Conservation (phyloP, 2,888 invertebrate species). For the Phrixothrix hirtus region DNA sequence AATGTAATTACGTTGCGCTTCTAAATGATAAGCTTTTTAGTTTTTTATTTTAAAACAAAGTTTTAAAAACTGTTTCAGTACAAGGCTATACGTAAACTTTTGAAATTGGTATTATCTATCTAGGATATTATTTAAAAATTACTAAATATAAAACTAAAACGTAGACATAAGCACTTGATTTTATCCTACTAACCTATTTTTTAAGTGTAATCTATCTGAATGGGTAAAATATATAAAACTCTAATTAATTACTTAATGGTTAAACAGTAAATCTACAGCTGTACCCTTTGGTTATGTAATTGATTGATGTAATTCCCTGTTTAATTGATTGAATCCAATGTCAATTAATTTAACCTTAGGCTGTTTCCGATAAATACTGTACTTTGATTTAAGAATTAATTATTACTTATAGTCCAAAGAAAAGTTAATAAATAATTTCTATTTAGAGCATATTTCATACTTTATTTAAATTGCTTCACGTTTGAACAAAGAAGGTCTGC, state of each 20-base stretch:
- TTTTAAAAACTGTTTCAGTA: no score
- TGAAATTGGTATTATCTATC: not conserved
- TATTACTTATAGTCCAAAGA: no score
- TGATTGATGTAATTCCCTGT: constrained; percentile 12
- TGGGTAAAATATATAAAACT: constrained; percentile 2
- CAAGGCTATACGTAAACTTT: no score
- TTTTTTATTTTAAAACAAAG: no score
- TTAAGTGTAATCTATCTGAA: not conserved
- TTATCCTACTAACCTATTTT: not conserved
- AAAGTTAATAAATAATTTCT: no score
- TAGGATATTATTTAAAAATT: not conserved
- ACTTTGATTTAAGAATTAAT: not conserved
- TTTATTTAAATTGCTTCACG: not conserved
- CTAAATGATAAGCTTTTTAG: no score
- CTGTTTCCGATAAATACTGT: not conserved
- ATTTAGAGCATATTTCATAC: not conserved
- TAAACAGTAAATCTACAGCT: constrained; percentile 12
- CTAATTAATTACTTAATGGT: constrained; percentile 13
- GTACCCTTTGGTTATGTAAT: constrained; percentile 11
- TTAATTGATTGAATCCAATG: constrained; percentile 8
- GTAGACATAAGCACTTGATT: not conserved
- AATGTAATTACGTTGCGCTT: no score
- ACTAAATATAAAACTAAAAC: not conserved
- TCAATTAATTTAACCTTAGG: not conserved
- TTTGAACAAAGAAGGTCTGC: not conserved